These are phyloP conservation scores for Oegoconia quadripuncta DNA, from an alignment of 2,888 invertebrate genomes.

Conservation along the genomic window DNA sequence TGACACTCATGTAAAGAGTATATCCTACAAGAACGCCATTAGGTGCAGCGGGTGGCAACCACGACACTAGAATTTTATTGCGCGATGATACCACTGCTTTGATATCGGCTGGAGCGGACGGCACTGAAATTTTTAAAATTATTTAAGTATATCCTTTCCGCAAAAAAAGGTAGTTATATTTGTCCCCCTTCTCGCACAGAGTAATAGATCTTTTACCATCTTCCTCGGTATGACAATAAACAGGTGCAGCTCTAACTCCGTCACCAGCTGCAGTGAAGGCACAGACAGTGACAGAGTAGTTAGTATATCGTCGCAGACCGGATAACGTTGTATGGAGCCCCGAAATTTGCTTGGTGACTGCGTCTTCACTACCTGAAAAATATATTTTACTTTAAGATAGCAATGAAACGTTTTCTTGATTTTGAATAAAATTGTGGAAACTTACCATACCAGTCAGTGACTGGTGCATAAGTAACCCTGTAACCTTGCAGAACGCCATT, in stretches of 20 bases:
- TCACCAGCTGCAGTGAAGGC: conserved; percentile 95
- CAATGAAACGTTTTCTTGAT: background rate
- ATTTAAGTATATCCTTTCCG: no score
- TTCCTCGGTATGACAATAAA: conserved; percentile 93
- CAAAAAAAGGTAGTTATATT: no score
- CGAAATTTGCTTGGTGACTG: conserved; percentile 86
- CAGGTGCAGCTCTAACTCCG: conserved; percentile 89
- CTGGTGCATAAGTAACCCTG: conserved; percentile 88
- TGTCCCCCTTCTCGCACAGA: no score
- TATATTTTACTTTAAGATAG: background rate
- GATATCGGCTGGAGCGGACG: conserved; percentile 93
- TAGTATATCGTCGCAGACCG: conserved; percentile 90
- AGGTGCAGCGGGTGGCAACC: conserved; percentile 91
- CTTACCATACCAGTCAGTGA: conserved; percentile 89
- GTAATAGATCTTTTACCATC: conserved; percentile 81
- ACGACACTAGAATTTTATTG: conserved; percentile 91
- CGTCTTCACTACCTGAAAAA: conserved; percentile 85
- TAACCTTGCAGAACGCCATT: conserved; percentile 92
- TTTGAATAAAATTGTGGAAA: conserved; percentile 14
- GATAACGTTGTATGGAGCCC: conserved; percentile 85
- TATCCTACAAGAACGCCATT: conserved; percentile 92
- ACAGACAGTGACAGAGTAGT: conserved; percentile 94
- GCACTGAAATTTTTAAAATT: conserved; percentile 85
- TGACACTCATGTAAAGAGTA: conserved; percentile 89
- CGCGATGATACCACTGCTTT: conserved; percentile 93